Percentiles rank a stretch among this genome's conserved stretches.
Conservation (phyloP, 2,797 vertebrate species). For the Enteromius paludinosus region DNA sequence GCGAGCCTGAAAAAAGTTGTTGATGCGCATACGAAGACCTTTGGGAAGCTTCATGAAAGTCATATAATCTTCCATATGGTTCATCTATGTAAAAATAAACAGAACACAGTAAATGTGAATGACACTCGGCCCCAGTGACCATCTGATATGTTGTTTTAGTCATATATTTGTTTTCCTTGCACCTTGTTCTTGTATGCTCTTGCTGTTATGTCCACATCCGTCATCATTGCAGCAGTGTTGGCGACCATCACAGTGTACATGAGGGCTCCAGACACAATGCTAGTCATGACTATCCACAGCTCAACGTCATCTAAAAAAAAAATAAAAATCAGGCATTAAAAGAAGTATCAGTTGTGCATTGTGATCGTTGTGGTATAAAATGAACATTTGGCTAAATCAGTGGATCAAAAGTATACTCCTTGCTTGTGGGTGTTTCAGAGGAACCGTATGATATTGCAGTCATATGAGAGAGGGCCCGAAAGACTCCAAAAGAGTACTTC, state of each 20-base stretch:
- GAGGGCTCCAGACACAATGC: slow-evolving; percentile 81
- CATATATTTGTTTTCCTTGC: slow-evolving; percentile 29
- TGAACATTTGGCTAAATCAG: neutral
- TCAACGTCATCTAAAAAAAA: slow-evolving; percentile 76
- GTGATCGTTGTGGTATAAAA: neutral
- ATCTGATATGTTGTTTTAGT: neutral
- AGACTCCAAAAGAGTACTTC: slow-evolving; percentile 82
- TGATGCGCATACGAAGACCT: slow-evolving; percentile 77
- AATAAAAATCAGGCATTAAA: slow-evolving; percentile 8
- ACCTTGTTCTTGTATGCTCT: slow-evolving; percentile 83
- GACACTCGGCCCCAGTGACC: neutral
- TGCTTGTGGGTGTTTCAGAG: slow-evolving; percentile 80
- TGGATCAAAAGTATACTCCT: slow-evolving; percentile 60
- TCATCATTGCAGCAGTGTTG: slow-evolving; percentile 79
- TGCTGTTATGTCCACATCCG: slow-evolving; percentile 75
- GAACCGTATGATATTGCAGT: slow-evolving; percentile 81
- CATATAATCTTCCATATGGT: slow-evolving; percentile 82
- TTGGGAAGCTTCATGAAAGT: slow-evolving; percentile 81
- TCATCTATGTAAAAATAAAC: slow-evolving; percentile 67
- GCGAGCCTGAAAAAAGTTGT: slow-evolving; percentile 78
- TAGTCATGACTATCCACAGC: slow-evolving; percentile 83
- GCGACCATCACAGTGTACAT: slow-evolving; percentile 84
- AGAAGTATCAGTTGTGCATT: slow-evolving; percentile 1
- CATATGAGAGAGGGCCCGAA: slow-evolving; percentile 83
- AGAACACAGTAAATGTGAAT: neutral